Base-by-base conservation (phyloP, 2,888 invertebrate genomes). In the Onthophagus sagittarius region DNA sequence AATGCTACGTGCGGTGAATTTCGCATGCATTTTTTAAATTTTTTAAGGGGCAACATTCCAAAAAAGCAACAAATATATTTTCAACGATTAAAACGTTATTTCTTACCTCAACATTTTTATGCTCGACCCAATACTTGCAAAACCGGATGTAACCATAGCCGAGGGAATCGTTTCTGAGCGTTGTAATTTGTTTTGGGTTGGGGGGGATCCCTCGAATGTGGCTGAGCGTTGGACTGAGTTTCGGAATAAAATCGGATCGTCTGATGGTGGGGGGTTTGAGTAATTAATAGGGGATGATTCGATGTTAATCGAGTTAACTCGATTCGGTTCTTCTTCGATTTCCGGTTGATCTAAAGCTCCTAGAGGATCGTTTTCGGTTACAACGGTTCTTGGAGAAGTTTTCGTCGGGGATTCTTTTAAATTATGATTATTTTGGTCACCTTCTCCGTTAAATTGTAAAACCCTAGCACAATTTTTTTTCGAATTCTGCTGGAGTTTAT, bases 291-390 rank as follows among this genome's bases (percentile, higher is more conserved):
- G 87, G 84, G 69, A 75, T 53, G 72, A 77, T 83, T 85, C 62
- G 11, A 11, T 53, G 6, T 53, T 53, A n/a, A n/a, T n/a, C n/a
- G n/a, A n/a, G n/a, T n/a, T n/a, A 84, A 86, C 15, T 80, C 82
- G 76, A 13, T 79, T 77, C 31, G 78, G 73, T 81, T 75, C 74
- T 64, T 73, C 69, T 6, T 65, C 65, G 6, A 77, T 71, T 39
- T 75, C 70, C 0, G 82, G 83, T 71, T 85, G 86, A 73, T 88
- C 85, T 0, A 97, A 87, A 3, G 96, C 95, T 5, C 97, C 97
- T 15, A 97, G 86, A 0, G 97, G 97, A 86, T 97, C 97, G 84
- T 97, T 96, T 81, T 94, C 91, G 0, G 96, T 93, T 0, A 97
- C 96, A 0, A 95, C 94, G 1, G 95, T 96, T 73, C 95, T 89